Conservation (phyloP, 2,113 vertebrate genomes). For the Diphyllodes magnificus region DNA sequence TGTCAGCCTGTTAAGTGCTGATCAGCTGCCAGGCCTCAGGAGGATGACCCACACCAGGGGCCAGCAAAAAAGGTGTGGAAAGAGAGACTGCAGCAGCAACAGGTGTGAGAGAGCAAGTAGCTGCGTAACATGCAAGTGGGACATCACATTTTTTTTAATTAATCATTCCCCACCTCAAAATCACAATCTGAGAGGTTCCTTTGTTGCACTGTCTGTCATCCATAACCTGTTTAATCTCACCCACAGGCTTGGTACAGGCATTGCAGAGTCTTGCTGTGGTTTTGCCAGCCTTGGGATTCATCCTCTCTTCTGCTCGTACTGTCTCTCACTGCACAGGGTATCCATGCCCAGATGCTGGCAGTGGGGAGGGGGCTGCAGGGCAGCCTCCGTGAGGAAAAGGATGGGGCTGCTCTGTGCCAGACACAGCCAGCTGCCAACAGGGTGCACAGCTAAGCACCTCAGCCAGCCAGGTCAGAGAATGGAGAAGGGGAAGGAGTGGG, state of each 20-base stretch:
- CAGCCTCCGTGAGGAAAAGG: not conserved
- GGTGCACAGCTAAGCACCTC: not conserved
- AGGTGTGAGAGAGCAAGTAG: not conserved
- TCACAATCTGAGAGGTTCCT: not conserved
- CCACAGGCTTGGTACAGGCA: not conserved
- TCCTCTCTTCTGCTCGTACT: not conserved
- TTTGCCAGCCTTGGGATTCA: not conserved
- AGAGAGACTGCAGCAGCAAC: not conserved
- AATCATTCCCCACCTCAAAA: not conserved
- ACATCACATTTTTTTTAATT: not conserved
- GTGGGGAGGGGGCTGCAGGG: fast-evolving
- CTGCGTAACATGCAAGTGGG: fast-evolving
- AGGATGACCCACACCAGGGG: not conserved
- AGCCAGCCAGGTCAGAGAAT: not conserved
- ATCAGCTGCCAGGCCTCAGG: not conserved
- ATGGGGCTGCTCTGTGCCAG: not conserved
- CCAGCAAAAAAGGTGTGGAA: not conserved
- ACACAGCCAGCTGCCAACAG: fast-evolving
- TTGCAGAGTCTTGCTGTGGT: not conserved
- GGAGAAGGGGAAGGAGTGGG: not conserved
- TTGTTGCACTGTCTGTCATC: not conserved
- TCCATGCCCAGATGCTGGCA: not conserved
- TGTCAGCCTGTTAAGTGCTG: not conserved
- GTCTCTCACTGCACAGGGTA: not conserved
- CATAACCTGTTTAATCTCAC: not conserved